A percentile compares a stretch with the other conserved stretches of the same genome.
Evolutionary conservation across 2,113 vertebrate species (phyloP).

Genomic region (Seriola dumerili): DNA sequence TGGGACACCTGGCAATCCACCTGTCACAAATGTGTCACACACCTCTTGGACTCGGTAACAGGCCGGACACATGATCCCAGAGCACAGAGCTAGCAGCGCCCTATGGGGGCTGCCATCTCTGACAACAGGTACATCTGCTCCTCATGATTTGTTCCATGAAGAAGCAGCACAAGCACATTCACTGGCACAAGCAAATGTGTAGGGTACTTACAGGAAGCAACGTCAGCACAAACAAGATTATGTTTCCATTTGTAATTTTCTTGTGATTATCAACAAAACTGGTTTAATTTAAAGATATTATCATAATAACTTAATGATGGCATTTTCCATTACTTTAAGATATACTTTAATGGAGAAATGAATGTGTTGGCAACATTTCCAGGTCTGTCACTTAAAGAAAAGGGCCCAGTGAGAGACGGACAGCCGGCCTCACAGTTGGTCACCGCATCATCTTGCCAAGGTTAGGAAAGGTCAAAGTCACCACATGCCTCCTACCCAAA

Average conservation of each 20-base stretch:
- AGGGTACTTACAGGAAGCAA: background rate
- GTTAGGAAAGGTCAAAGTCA: slow-evolving; percentile 80
- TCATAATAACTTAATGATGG: background rate
- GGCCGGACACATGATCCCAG: slow-evolving; percentile 51
- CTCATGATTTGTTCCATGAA: slow-evolving; percentile 19
- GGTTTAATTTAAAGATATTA: slow-evolving; percentile 11
- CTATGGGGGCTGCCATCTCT: slow-evolving; percentile 33
- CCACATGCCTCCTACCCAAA: slow-evolving; percentile 73
- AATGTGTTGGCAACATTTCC: slow-evolving; percentile 46
- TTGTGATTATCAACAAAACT: background rate
- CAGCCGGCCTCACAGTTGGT: slow-evolving; percentile 82
- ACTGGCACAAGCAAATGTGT: slow-evolving; percentile 8
- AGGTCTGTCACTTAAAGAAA: slow-evolving; percentile 51
- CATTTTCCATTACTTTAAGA: background rate
- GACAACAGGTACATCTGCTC: slow-evolving; percentile 62
- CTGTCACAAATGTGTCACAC: slow-evolving; percentile 58
- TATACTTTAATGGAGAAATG: slow-evolving; percentile 18
- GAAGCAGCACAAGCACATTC: slow-evolving; percentile 9
- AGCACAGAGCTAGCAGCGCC: slow-evolving; percentile 8
- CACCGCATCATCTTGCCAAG: slow-evolving; percentile 67
- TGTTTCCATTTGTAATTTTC: background rate
- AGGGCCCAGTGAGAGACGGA: slow-evolving; percentile 68
- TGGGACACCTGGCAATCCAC: slow-evolving; percentile 68
- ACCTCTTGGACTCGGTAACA: slow-evolving; percentile 52
- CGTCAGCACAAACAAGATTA: slow-evolving; percentile 22